phyloP scores from a whole-genome alignment of 2,113 vertebrate species.

The Vulpes vulpes region DNA sequence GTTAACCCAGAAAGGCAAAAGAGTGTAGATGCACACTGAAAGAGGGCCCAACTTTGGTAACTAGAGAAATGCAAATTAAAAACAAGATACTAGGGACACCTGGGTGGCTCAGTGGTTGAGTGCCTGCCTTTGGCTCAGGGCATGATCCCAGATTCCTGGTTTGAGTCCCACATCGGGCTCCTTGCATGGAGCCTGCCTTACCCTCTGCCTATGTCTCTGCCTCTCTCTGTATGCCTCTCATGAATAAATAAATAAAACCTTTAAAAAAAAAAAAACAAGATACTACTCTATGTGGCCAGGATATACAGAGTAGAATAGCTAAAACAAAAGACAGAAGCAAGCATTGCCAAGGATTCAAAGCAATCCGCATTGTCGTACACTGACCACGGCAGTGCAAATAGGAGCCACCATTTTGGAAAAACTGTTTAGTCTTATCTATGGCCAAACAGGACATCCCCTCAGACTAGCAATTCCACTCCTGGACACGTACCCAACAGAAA shows the following conservation, averaged over 20 bases:
- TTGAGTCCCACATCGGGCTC: too few relatives aligned
- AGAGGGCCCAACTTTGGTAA: not conserved
- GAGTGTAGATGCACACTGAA: not conserved
- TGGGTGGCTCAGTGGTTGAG: too few relatives aligned
- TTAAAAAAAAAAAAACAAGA: too few relatives aligned
- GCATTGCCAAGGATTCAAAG: not conserved
- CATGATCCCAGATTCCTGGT: too few relatives aligned
- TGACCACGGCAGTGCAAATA: not conserved
- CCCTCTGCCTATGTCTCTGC: too few relatives aligned
- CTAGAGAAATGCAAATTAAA: not conserved
- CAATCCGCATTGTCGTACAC: too few relatives aligned
- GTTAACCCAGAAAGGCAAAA: not conserved
- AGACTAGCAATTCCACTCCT: not conserved
- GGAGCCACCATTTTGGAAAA: not conserved
- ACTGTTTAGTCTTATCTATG: not conserved
- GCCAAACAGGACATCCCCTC: too few relatives aligned
- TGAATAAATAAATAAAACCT: not conserved
- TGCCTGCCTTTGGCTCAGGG: too few relatives aligned
- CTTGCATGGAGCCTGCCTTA: too few relatives aligned
- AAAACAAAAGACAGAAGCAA: not conserved
- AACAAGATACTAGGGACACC: too few relatives aligned
- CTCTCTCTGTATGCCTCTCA: too few relatives aligned
- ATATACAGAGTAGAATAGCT: not conserved
- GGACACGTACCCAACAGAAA: not conserved
- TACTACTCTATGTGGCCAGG: not conserved